Evolutionary conservation across 2,888 invertebrate species (phyloP).

Genomic region (Homarus gammarus): DNA sequence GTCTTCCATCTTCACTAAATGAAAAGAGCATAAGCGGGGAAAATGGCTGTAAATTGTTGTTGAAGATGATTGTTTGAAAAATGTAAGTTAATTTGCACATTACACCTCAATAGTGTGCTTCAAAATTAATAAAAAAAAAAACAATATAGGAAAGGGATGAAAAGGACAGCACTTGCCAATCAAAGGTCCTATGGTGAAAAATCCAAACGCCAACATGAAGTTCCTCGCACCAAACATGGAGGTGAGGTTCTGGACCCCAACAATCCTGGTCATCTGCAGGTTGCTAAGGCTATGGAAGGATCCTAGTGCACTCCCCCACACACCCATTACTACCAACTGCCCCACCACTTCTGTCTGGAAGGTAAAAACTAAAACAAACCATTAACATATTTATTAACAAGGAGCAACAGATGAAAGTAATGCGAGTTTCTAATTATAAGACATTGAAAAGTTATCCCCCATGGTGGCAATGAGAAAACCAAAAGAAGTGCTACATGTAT

Average conservation of each 20-base stretch:
- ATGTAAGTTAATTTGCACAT: too few relatives aligned
- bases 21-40: too few relatives aligned
- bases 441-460: neutral
- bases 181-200: conserved; percentile 36
- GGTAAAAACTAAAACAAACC: neutral
- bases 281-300: conserved; percentile 24
- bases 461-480: too few relatives aligned
- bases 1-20: too few relatives aligned
- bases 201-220: conserved; percentile 25
- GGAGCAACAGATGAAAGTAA: neutral
- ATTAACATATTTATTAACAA: neutral
- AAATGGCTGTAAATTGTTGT: too few relatives aligned
- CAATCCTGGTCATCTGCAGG: conserved; percentile 12
- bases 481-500: neutral
- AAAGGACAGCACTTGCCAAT: conserved; percentile 45
- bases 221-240: conserved; percentile 36
- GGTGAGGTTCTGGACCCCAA: conserved; percentile 31
- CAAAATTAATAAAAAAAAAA: too few relatives aligned
- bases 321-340: neutral
- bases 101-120: too few relatives aligned
- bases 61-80: too few relatives aligned
- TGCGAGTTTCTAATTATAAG: too few relatives aligned
- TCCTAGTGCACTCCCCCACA: conserved; percentile 36
- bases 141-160: too few relatives aligned
- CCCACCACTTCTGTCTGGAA: neutral